Evolutionary conservation across 2,113 vertebrate species (phyloP), one percentile per base, ranked within the genome.

Genomic region (Rattus norvegicus): DNA sequence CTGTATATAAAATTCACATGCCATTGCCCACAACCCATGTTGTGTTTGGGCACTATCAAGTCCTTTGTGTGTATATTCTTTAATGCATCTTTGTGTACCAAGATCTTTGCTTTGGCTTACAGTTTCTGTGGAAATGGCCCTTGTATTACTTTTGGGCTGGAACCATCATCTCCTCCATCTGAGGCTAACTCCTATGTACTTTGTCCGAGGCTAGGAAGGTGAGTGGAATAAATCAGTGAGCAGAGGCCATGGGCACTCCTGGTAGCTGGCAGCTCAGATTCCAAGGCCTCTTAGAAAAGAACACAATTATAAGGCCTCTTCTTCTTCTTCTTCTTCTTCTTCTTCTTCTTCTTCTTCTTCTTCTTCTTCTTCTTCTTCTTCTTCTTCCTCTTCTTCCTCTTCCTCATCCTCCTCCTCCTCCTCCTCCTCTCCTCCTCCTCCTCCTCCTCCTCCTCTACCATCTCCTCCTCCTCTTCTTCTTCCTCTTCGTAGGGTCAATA

Each of bases 281-380:
- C 98, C 99, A 98, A 98, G 97, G 97, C 98, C 98, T 98, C 98
- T 99, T 98, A 99, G 98, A 99, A 99, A 97, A 99, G 99, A 97
- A 99, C 99, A 98, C 99, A 99, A 98, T 99, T 99, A 98, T 99
- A 99, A 99, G 99, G 99, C 98, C 99, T 99, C 99, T 99, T 99
- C 97, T 99, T 99, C 98, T 99, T 99, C 99, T 99, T 99, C 97
- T 99, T 99, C 11, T 43, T 2, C 43, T 43, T 2, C 43, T 43
- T 2, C 43, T 43, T 1, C 54, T 12, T 5, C 52, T 12, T 54
- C 99, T 99, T 99, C 99, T 97, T 99, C 99, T 98, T 99, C 98
- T 43, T 43, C 43, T 43, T 43, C 43, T 43, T 43, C 43, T 43
- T 43, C 43, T 43, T 43, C 43, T 43, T 43, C 43, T 43, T 43